A percentile compares a stretch with the other conserved stretches of the same genome.
These are phyloP conservation scores for Chymomyza caudatula DNA, from an alignment of 2,888 invertebrate genomes.

Conservation along the genomic window DNA sequence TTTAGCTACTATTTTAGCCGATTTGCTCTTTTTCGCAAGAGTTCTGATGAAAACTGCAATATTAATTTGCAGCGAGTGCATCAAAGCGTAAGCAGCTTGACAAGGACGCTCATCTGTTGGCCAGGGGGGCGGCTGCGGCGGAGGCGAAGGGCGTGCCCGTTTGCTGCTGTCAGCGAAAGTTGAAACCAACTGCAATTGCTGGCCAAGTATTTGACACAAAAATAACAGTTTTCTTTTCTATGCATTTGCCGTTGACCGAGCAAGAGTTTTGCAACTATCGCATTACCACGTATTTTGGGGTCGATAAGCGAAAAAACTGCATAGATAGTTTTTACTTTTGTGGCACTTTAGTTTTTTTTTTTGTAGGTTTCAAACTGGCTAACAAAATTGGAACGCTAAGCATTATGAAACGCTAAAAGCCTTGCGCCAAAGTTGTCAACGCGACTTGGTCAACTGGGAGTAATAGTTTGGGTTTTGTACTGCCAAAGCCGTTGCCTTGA, in stretches of 20 bases:
- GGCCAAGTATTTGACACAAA: slow-evolving; percentile 68
- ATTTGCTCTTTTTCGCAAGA: background rate
- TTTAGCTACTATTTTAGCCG: background rate
- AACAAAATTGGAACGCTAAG: slow-evolving; percentile 18
- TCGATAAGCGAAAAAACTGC: slow-evolving; percentile 3
- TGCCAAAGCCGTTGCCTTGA: slow-evolving; percentile 55
- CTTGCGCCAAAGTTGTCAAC: slow-evolving; percentile 42
- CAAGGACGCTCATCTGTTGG: slow-evolving; percentile 20
- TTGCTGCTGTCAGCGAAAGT: slow-evolving; percentile 66
- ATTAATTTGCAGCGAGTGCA: slow-evolving; percentile 71
- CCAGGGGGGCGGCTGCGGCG: background rate
- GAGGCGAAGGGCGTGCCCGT: slow-evolving; percentile 1
- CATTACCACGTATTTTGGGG: slow-evolving; percentile 6
- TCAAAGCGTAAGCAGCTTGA: slow-evolving; percentile 46
- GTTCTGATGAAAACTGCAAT: slow-evolving; percentile 47
- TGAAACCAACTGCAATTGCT: slow-evolving; percentile 61
- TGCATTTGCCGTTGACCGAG: slow-evolving; percentile 34
- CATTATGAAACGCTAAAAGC: slow-evolving; percentile 43
- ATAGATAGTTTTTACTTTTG: background rate
- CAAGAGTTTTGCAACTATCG: slow-evolving; percentile 33
- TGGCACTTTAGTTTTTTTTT: background rate
- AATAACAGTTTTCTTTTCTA: slow-evolving; percentile 52
- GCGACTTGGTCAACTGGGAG: background rate
- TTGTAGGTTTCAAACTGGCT: background rate
- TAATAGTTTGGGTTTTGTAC: background rate